A percentile compares a stretch with the other conserved stretches of the same genome.
Evolutionary conservation across 2,113 vertebrate genomes (phyloP).

Genomic region (Psephotus haematonotus): DNA sequence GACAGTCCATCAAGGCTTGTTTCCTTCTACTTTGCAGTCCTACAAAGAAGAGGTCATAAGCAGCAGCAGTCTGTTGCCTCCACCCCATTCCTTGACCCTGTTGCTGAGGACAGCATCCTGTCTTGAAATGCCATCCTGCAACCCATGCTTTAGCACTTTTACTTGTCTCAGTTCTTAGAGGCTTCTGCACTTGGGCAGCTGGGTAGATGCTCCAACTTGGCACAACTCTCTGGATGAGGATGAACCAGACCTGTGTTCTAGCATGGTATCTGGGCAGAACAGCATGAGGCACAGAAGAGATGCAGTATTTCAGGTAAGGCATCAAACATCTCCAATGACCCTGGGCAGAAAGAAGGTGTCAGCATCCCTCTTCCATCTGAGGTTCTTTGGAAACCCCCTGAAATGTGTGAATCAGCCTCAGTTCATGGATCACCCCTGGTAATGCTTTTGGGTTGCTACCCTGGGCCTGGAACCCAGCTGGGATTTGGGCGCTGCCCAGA

Average conservation of each 20-base stretch:
- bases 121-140: not conserved
- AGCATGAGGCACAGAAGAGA: not conserved
- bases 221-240: no score
- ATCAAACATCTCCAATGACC: not conserved
- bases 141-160: no score
- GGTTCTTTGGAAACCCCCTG: not conserved
- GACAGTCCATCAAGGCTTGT: not conserved
- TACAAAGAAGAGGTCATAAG: not conserved
- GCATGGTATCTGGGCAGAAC: not conserved
- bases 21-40: not conserved
- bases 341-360: not conserved
- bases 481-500: not conserved
- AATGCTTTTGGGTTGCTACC: not conserved
- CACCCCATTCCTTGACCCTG: not conserved
- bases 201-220: not conserved
- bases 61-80: not conserved
- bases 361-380: not conserved
- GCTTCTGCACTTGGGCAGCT: not conserved
- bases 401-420: not conserved
- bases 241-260: not conserved
- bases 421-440: not conserved
- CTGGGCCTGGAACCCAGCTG: not conserved
- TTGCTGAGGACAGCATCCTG: not conserved
- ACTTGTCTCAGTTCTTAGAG: not conserved
- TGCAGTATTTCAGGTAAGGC: not conserved